These are phyloP conservation scores for Tridacna crocea DNA, from an alignment of 2,888 invertebrate genomes.

Conservation along the genomic window DNA sequence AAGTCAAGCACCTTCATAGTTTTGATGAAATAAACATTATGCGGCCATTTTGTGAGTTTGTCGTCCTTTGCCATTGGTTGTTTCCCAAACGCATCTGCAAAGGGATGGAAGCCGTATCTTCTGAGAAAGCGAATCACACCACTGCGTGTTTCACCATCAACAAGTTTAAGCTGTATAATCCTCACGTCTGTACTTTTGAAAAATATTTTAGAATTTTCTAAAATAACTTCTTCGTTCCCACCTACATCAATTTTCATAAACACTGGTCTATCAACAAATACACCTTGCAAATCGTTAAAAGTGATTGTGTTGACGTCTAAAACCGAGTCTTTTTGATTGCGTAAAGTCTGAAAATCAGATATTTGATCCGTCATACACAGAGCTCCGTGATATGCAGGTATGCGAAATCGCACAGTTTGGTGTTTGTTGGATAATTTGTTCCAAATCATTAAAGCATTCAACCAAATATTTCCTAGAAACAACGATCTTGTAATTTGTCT, in stretches of 20 bases:
- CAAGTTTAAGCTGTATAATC: neutral
- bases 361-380: neutral
- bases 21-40: conserved; percentile 7
- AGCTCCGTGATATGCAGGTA: neutral
- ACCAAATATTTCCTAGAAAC: neutral
- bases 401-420: neutral
- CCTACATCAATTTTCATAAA: conserved; percentile 1
- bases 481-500: conserved; percentile 6
- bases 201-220: conserved; percentile 5
- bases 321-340: neutral
- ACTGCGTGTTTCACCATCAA: too few species aligned
- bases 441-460: conserved; percentile 8
- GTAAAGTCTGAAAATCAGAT: neutral
- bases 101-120: neutral
- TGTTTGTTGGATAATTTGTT: conserved; percentile 14
- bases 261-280: neutral
- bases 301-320: conserved; percentile 4
- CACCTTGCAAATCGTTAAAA: neutral
- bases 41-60: neutral
- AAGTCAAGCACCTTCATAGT: too few species aligned
- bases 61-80: neutral
- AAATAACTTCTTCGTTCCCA: neutral
- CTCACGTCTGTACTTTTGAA: neutral
- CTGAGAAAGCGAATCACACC: neutral
- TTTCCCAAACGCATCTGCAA: conserved; percentile 9